Evolutionary conservation across 64 coral and sea anemone species (phyloP).

Genomic region (Pocillopora damicornis): DNA sequence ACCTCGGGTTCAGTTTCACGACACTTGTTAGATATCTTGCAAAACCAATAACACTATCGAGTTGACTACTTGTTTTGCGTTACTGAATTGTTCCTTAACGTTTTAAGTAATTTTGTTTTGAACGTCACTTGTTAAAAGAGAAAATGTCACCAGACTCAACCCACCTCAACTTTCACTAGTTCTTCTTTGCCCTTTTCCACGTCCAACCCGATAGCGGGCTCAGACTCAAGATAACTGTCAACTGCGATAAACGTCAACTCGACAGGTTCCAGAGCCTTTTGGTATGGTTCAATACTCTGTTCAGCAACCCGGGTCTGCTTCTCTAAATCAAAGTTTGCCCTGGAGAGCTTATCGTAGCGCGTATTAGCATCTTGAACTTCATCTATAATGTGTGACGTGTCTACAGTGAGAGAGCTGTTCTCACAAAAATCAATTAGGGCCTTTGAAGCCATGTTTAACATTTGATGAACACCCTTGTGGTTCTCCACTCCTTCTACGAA

Average conservation of each 20-base stretch:
- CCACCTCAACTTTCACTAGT: constrained; percentile 59
- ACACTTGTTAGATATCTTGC: too few species aligned
- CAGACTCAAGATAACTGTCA: constrained; percentile 70
- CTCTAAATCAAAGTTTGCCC: constrained; percentile 72
- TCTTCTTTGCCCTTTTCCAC: constrained; percentile 81
- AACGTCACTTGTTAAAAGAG: neutral
- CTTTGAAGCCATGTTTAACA: constrained; percentile 46
- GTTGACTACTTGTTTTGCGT: too few species aligned
- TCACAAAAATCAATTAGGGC: constrained; percentile 56
- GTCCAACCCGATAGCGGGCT: constrained; percentile 72
- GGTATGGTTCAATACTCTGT: constrained; percentile 72
- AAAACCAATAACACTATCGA: too few species aligned
- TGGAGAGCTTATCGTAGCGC: constrained; percentile 70
- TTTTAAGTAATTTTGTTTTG: neutral
- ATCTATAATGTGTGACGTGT: constrained; percentile 61
- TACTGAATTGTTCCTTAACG: too few species aligned
- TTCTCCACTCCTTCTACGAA: constrained; percentile 47
- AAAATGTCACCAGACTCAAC: neutral
- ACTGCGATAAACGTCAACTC: constrained; percentile 54
- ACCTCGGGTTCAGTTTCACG: too few species aligned
- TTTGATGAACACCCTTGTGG: constrained; percentile 40
- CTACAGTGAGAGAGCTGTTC: constrained; percentile 49
- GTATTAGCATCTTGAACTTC: constrained; percentile 62
- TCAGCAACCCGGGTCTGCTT: constrained; percentile 66
- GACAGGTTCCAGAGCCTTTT: constrained; percentile 68